Evolutionary conservation across 2,797 vertebrate genomes (phyloP).

Genomic region (Cuculus canorus): DNA sequence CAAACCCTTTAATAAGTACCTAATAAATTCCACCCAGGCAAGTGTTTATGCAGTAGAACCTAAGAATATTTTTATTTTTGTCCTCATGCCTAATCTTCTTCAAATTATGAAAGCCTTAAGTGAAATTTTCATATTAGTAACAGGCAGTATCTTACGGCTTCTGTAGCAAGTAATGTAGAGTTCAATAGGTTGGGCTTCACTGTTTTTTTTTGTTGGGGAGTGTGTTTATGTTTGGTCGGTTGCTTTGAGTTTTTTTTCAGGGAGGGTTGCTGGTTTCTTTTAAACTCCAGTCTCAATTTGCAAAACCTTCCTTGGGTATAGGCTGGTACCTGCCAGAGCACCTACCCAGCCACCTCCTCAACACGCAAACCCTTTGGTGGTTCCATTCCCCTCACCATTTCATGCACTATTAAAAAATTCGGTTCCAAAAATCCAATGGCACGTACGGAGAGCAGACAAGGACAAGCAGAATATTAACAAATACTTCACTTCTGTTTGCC

Average conservation of each 20-base stretch:
- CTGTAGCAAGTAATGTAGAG: neutral
- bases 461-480: neutral
- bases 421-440: neutral
- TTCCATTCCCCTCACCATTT: neutral
- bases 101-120: neutral
- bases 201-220: neutral
- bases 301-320: neutral
- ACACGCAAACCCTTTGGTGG: fast-evolving
- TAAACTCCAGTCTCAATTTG: neutral
- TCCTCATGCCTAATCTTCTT: neutral
- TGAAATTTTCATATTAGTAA: neutral
- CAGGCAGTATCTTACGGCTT: neutral
- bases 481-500: neutral
- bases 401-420: neutral
- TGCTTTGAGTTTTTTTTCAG: too few species aligned
- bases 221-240: neutral
- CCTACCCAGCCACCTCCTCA: neutral
- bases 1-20: neutral
- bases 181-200: neutral
- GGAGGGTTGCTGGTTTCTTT: neutral
- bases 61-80: neutral
- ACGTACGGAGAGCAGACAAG: neutral
- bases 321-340: neutral
- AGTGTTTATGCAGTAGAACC: neutral
- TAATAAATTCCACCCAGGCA: neutral